These are phyloP conservation scores for Caenorhabditis elegans DNA, from an alignment of 1,140 invertebrate genomes.

Conservation along the genomic window DNA sequence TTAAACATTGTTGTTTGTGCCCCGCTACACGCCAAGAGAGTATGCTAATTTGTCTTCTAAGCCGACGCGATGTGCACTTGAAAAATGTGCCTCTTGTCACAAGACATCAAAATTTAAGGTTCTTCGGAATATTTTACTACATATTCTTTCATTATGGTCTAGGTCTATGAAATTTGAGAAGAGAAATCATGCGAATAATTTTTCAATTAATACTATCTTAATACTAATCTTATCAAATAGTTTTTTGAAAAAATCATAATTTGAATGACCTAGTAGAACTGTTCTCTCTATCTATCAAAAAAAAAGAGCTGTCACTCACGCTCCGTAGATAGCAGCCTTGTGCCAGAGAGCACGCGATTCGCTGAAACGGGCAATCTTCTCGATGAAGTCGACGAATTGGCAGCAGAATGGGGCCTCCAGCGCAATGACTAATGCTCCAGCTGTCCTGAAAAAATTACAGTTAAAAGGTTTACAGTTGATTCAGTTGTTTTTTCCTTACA, in stretches of 20 bases:
- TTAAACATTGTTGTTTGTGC: no score
- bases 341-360: constrained; percentile 85
- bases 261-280: no score
- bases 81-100: background rate
- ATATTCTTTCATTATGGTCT: no score
- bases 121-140: no score
- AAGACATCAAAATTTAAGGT: background rate
- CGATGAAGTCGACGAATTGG: constrained; percentile 87
- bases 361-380: constrained; percentile 77
- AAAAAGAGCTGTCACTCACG: constrained; percentile 80
- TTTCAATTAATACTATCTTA: no score
- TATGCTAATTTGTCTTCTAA: constrained; percentile 13
- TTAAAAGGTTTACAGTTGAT: constrained; percentile 42
- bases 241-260: no score
- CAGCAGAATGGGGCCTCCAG: constrained; percentile 92
- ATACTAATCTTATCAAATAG: no score
- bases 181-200: no score
- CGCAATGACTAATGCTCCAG: constrained; percentile 80
- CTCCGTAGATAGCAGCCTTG: constrained; percentile 80
- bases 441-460: constrained; percentile 72
- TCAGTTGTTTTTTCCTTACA: constrained; percentile 71
- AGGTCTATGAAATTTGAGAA: no score
- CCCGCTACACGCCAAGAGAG: background rate
- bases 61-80: background rate
- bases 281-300: no score